These are phyloP conservation scores for Plectrocnemia conspersa DNA, from an alignment of 1,140 invertebrate genomes.

Conservation along the genomic window DNA sequence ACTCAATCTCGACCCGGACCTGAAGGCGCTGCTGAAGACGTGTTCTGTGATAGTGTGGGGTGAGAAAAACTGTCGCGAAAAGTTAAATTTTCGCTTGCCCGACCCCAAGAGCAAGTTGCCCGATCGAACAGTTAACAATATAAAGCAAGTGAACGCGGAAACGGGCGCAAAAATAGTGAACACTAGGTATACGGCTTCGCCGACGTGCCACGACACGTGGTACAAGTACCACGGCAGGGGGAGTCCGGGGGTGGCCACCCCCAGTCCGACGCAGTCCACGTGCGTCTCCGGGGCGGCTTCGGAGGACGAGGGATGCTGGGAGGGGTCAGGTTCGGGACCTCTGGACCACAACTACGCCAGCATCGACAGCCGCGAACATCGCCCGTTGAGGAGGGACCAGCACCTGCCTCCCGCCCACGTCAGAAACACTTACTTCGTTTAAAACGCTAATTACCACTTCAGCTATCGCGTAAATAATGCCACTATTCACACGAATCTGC, in stretches of 20 bases:
- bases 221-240: constrained; percentile 44
- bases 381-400: constrained; percentile 41
- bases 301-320: constrained; percentile 50
- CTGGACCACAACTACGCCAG: constrained; percentile 52
- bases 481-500: too few relatives aligned
- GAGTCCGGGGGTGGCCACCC: constrained; percentile 47
- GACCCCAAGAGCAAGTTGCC: constrained; percentile 56
- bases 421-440: constrained; percentile 53
- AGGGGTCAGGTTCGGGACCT: constrained; percentile 44
- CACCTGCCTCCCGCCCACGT: constrained; percentile 42
- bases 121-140: constrained; percentile 45
- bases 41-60: constrained; percentile 82
- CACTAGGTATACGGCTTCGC: constrained; percentile 49
- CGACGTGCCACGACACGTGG: constrained; percentile 50
- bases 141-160: constrained; percentile 46
- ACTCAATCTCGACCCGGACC: constrained; percentile 71
- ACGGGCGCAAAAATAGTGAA: constrained; percentile 48
- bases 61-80: constrained; percentile 84
- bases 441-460: constrained; percentile 27
- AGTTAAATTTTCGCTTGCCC: constrained; percentile 82
- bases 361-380: constrained; percentile 50
- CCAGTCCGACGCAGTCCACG: constrained; percentile 50
- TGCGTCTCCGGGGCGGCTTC: constrained; percentile 50
- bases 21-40: constrained; percentile 76
- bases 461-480: neutral